Base-by-base conservation (phyloP, 2,113 vertebrate species). In the Solenodon paradoxus region DNA sequence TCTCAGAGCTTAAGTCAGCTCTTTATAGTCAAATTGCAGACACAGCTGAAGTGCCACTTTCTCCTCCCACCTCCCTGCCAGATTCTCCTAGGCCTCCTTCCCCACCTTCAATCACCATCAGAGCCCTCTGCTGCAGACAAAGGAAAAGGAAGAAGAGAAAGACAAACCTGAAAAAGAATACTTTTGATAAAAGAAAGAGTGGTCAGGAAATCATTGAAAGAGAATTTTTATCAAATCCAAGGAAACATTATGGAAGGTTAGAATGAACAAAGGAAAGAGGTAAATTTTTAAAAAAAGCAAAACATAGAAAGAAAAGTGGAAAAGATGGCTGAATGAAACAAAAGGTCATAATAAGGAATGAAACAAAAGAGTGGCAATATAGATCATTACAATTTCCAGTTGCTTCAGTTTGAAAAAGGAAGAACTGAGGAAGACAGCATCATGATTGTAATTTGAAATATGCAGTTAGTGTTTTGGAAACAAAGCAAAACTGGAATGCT, bases 91-190 rank as follows among this genome's bases (percentile, higher is more conserved):
- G 90, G 45, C 84, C 69, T 63, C 40, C 26, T 30, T 55, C 45
- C 61, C 53, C 32, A 22, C 82, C 66, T 87, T 49, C 0, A 0
- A 19, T 51, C 80, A 66, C 45, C 77, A 30, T 19, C 40, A 74
- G 75, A 88, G 35, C 90, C 19, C 40, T 57, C 86, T 57, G 78
- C 92, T 13, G 61, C 53, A 96, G 72, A 93, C 94, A 96, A 97
- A 94, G 92, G 88, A 84, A 85, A 45, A 92, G 45, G 22, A 59
- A 90, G n/a, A 59, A 90, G 83, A 88, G 84, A 55, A 85, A 92
- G 57, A 64, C 51, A 71, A 68, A 63, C n/a, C 72, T 57, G 45
- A 49, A 74, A 68, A 87, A 51, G 40, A 57, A 68, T 89, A 57
- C 68, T 40, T 93, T 92, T 4, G 3, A 53, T 57, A 66, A 47